Conservation (phyloP, 2,113 vertebrate genomes). For the Sceloporus undulatus region DNA sequence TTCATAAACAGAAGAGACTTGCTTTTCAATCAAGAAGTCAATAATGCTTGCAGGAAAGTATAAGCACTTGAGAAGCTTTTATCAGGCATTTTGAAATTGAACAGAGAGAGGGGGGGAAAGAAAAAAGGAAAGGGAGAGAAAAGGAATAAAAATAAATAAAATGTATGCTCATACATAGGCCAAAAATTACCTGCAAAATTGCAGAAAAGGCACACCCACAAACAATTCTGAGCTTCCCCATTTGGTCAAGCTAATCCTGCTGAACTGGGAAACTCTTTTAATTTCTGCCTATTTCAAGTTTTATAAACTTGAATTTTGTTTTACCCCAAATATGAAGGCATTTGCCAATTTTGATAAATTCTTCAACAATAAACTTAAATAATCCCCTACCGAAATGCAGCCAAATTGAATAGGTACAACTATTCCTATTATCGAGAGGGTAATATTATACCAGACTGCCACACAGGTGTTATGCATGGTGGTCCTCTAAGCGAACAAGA, state of each 20-base stretch:
- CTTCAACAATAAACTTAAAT: not conserved
- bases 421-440: too few relatives aligned
- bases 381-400: too few relatives aligned
- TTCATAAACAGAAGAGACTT: conserved; percentile 77
- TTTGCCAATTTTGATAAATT: not conserved
- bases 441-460: too few relatives aligned
- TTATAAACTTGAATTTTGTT: not conserved
- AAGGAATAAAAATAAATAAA: not conserved
- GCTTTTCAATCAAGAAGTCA: conserved; percentile 75
- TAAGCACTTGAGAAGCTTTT: conserved; percentile 54
- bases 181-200: not conserved
- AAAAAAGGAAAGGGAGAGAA: too few relatives aligned
- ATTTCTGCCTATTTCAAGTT: not conserved
- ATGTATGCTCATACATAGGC: not conserved
- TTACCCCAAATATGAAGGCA: not conserved
- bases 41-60: conserved; percentile 71
- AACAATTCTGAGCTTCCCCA: not conserved
- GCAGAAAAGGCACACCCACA: not conserved
- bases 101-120: not conserved
- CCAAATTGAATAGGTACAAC: too few relatives aligned
- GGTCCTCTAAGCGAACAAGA: too few relatives aligned
- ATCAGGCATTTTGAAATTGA: conserved; percentile 58
- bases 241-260: not conserved
- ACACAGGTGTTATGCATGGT: too few relatives aligned
- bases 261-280: not conserved